These are phyloP conservation scores for Parasteatoda tepidariorum DNA, from an alignment of 1,140 invertebrate genomes.

Conservation along the genomic window DNA sequence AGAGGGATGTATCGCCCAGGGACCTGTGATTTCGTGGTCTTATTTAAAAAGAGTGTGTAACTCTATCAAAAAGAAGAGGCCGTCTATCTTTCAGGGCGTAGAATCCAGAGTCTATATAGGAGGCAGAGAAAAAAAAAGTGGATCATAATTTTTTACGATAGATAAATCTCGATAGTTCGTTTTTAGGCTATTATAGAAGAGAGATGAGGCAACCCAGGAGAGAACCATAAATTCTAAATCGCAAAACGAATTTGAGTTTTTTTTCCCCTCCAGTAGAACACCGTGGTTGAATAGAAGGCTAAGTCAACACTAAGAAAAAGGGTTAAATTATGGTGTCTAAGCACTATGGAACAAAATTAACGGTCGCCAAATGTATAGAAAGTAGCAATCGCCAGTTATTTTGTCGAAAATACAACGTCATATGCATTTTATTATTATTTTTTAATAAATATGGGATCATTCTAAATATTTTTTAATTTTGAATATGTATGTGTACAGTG, in stretches of 20 bases:
- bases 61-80: slow-evolving; percentile 17
- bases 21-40: not conserved
- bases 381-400: no score
- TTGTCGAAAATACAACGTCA: no score
- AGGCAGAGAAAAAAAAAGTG: not conserved
- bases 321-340: not conserved
- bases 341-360: no score
- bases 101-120: slow-evolving; percentile 7
- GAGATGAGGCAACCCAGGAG: slow-evolving; percentile 15
- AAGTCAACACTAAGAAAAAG: not conserved
- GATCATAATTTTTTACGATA: slow-evolving; percentile 53
- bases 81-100: slow-evolving; percentile 7
- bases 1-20: not conserved
- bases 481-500: no score
- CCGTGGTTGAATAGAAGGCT: not conserved
- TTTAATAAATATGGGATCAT: no score
- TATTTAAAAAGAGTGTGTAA: slow-evolving; percentile 31
- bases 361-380: no score
- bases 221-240: slow-evolving; percentile 22
- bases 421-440: no score
- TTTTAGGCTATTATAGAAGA: slow-evolving; percentile 45
- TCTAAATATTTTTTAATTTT: no score
- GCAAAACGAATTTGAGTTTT: not conserved
- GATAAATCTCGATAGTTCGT: slow-evolving; percentile 49
- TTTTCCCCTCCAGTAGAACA: no score